Conservation (phyloP, 2,888 invertebrate genomes). For the Osedax fenrisi region DNA sequence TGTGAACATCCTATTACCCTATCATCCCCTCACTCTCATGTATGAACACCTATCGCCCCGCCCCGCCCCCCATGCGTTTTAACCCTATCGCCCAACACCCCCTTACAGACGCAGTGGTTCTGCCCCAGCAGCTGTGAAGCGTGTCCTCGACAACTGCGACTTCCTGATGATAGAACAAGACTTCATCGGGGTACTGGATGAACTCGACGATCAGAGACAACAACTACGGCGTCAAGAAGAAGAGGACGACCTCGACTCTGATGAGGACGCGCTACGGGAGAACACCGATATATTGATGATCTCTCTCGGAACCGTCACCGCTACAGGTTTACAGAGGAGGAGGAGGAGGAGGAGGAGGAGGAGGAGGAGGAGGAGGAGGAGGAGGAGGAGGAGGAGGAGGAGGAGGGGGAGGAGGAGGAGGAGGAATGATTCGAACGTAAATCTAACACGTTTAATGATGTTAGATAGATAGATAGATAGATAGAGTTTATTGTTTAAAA, state of each 20-base stretch:
- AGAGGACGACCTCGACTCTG: too few species aligned
- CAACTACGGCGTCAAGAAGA: not conserved
- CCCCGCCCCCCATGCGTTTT: not conserved
- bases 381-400: too few species aligned
- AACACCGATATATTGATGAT: not conserved
- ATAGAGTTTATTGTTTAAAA: too few species aligned
- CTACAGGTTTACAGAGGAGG: too few species aligned
- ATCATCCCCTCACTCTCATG: not conserved
- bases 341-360: too few species aligned
- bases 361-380: too few species aligned
- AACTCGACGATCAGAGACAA: conserved; percentile 36
- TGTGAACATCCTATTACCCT: not conserved
- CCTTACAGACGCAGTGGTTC: conserved; percentile 40
- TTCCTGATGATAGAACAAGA: conserved; percentile 44
- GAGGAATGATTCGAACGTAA: too few species aligned
- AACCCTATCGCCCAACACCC: not conserved
- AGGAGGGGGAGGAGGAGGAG: too few species aligned
- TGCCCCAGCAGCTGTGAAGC: conserved; percentile 37
- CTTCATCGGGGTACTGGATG: conserved; percentile 43
- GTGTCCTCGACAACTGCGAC: conserved; percentile 40
- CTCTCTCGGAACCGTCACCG: too few species aligned
- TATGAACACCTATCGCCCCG: not conserved
- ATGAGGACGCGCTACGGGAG: too few species aligned
- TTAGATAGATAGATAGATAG: too few species aligned
- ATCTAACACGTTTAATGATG: too few species aligned